Evolutionary conservation across 2,888 invertebrate genomes (phyloP), one percentile per base, ranked within the genome.

Genomic region (Antheraea yamamai): DNA sequence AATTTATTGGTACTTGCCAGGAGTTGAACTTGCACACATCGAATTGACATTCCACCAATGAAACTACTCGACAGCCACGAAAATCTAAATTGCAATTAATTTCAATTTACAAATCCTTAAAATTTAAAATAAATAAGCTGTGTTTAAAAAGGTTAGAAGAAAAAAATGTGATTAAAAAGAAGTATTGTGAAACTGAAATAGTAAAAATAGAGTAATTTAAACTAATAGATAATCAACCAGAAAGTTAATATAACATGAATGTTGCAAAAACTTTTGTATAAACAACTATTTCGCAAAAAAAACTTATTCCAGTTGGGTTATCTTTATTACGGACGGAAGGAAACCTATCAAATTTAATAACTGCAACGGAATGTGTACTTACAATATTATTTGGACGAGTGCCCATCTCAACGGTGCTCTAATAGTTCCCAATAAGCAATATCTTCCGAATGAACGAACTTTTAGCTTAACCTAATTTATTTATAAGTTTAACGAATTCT

Each of bases 401-500:
- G 84, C 83, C 83, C 85, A 79, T 83, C 81, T 79, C 77, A 78
- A 81, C 81, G 80, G 82, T 83, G 82, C 81, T 80, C 82, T 88
- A 87, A 88, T 88, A 88, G 88, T 88, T 88, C 86, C 84, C 89
- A 89, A 91, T 91, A 90, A 90, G 88, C 90, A 89, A 89, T 91
- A 87, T 87, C 88, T 91, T 91, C 85, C 89, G 78, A 85, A 79
- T 79, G 87, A 80, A 77, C 77, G 82, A 81, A 81, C 81, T 85
- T 85, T 84, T 82, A 82, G 83, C 12, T 39, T 79, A 79, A 79
- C 75, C 81, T 86, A 87, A 88, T 87, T 85, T 88, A 86, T 89
- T 85, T 87, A 88, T 80, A 83, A 82, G 82, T 85, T 81, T 82
- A 75, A 75, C 74, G 75, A 78, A 76, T 77, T 78, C 77, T 76